Base-by-base conservation (phyloP, 2,888 invertebrate genomes). In the Oxytorus armatus region DNA sequence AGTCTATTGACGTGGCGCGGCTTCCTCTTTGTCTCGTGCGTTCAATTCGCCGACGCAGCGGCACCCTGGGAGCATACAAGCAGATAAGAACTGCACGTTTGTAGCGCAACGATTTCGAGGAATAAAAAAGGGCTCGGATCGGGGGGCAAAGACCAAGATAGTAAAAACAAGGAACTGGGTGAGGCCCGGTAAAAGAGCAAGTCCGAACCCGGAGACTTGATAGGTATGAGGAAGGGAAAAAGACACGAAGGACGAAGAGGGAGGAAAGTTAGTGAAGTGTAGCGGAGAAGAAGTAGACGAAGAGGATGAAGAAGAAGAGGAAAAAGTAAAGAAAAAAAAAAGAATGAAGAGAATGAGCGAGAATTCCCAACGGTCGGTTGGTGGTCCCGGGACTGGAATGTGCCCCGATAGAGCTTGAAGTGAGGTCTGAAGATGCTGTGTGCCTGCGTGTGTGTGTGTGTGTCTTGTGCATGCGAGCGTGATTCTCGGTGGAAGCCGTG, bases 51-150 rank as follows among this genome's bases (percentile, higher is more conserved):
- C 51, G 59, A 11, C 47, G 1, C 61, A 55, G 29, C 63, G 36
- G 55, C 14, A 61, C 10, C 51, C 53, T 51, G 53, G 18, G 8
- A 61, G 66, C 16, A 63, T 55, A 85, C 83, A 86, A 84, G 84
- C 84, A 86, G 85, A 88, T 88, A 85, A 88, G 72, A 70, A 85
- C 85, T 83, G 84, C n/a, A n/a, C 82, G 86, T 83, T 84, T 59
- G 73, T 61, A 59, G 59, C 29, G 61, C 18, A 21, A 65, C 63
- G 55, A 69, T 66, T 39, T 25, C 29, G 57, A 29, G 11, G 36
- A 5, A 47, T 42, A 66, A 51, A 53, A 63, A 21, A 18, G 0
- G 39, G n/a, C n/a, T n/a, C n/a, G n/a, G n/a, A n/a, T n/a, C n/a
- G n/a, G 7, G 29, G 10, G 16, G 57, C 51, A 65, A 61, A 49